Evolutionary conservation across 2,113 vertebrate species (phyloP).

Genomic region (Archilochus colubris): DNA sequence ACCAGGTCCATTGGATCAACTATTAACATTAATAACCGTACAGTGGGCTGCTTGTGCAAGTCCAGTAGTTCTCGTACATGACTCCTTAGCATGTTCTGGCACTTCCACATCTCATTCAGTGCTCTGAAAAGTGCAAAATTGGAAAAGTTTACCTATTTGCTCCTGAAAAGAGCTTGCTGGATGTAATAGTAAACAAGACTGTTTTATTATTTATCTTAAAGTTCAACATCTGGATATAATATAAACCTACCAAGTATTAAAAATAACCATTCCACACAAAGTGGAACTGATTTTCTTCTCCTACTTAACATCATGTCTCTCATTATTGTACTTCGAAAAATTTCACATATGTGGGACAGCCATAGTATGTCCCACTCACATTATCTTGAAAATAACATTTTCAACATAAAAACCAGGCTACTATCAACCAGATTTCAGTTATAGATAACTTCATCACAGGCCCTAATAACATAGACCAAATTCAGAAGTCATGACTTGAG

Average conservation of each 20-base stretch:
- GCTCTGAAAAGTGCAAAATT: constrained; percentile 79
- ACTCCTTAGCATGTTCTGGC: constrained; percentile 97
- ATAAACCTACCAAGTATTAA: not conserved
- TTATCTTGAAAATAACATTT: not conserved
- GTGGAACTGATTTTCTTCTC: not conserved
- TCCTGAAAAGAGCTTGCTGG: not conserved
- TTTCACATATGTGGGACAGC: not conserved
- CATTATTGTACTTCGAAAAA: not conserved
- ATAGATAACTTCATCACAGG: not conserved
- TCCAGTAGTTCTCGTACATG: constrained; percentile 95
- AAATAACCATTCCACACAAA: not conserved
- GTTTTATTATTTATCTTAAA: not conserved
- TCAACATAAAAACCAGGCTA: not conserved
- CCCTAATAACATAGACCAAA: not conserved
- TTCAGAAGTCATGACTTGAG: not conserved
- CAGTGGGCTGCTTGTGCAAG: constrained; percentile 94
- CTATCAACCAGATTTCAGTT: not conserved
- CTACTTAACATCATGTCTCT: not conserved
- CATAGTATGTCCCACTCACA: not conserved
- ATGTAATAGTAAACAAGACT: not conserved
- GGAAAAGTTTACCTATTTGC: not conserved
- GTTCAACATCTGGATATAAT: not conserved
- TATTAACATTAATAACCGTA: constrained; percentile 70
- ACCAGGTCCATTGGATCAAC: not conserved
- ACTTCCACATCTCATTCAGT: constrained; percentile 99